Conservation (phyloP, 2,888 invertebrate species). For the Rhagonycha lutea region DNA sequence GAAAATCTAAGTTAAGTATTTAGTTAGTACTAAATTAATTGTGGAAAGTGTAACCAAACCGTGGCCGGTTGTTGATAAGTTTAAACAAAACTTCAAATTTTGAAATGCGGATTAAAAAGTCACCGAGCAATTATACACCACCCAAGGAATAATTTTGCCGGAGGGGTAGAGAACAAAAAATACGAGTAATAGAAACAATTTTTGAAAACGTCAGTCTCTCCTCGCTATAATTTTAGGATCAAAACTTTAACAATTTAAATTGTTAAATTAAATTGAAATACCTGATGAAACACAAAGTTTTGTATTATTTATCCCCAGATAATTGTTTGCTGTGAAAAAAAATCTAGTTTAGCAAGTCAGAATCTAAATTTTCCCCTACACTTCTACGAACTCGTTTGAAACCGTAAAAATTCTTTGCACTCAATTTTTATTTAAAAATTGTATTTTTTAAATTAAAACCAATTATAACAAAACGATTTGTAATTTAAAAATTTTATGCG, state of each 20-base stretch:
- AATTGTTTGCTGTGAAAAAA: background rate
- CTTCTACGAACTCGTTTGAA: background rate
- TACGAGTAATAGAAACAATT: background rate
- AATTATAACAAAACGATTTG: background rate
- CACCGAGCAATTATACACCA: background rate
- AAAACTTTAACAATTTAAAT: background rate
- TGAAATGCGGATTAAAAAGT: background rate
- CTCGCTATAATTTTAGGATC: background rate
- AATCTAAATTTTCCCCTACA: background rate
- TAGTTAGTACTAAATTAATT: background rate
- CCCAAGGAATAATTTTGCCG: background rate
- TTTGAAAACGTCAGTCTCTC: background rate
- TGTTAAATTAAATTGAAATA: background rate
- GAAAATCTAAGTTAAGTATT: background rate
- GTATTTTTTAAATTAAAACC: background rate
- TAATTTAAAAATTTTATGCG: background rate
- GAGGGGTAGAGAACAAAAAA: background rate
- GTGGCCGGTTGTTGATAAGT: no score
- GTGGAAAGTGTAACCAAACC: background rate
- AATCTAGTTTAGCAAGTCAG: background rate
- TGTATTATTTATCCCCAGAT: background rate
- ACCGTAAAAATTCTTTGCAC: background rate
- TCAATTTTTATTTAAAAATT: background rate
- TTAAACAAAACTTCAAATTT: background rate
- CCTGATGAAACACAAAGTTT: background rate